Base-by-base conservation (phyloP, 1,140 invertebrate species). In the Orussus abietinus region DNA sequence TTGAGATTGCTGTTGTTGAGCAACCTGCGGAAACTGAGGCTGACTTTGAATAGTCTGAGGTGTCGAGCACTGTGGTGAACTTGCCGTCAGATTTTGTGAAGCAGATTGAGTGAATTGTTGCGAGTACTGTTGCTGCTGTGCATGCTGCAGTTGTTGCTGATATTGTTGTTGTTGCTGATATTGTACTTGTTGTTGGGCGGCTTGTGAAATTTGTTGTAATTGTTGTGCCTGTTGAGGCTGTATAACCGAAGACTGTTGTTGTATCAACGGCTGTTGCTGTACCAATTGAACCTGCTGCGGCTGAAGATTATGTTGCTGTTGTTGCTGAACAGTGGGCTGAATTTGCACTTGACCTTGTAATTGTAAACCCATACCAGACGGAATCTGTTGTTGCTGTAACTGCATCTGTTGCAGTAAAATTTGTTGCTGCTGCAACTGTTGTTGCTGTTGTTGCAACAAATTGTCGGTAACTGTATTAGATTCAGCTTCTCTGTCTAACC, bases 191-290 rank as follows among this genome's bases (percentile, higher is more conserved):
- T 62, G 55, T 63, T 77, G 55, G 9, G 52, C 38, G 25, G 47
- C 55, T 29, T 52, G 49, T 12, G 34, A 12, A 13, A 74, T 66
- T 48, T 78, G 78, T 46, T 80, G 76, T 35, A 78, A 53, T 36
- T 68, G 66, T 57, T 54, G 75, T 59, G 67, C 75, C 46, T 80
- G 78, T 45, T 81, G 78, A 28, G 78, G 78, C 33, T 82, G 80
- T 29, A 81, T 74, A 45, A 82, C 78, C 28, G 80, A 76, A 5
- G 77, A 77, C 60, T 80, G 67, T 19, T 72, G 72, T 41, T 72
- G 70, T 12, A 66, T 55, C 13, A 68, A 44, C 1, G 61, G 57
- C 32, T 68, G 64, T 28, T 69, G 66, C 26, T 74, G 64, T 1
- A 68, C 62, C 26, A 74, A 45, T 10, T 71, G 66, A 12, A 74